Percentiles rank a stretch among this genome's conserved stretches.
phyloP scores from a whole-genome alignment of 2,797 vertebrate genomes.

The Melopsittacus undulatus region DNA sequence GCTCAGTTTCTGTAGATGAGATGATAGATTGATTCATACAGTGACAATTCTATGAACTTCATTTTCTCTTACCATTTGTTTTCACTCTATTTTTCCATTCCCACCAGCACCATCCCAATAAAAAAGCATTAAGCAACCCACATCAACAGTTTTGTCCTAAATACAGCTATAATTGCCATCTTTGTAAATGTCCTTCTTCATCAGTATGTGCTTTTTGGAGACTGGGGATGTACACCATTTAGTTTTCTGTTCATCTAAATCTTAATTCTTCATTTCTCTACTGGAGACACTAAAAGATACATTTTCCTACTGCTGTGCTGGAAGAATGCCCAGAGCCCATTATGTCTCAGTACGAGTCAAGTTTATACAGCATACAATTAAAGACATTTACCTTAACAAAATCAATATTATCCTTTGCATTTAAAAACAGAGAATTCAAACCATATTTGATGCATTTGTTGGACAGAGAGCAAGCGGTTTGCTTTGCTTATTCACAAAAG shows the following conservation, averaged over 20 bases:
- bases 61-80: neutral
- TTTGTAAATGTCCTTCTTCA: neutral
- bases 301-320: conserved; percentile 43
- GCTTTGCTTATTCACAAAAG: conserved; percentile 45
- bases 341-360: neutral
- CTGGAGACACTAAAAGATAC: conserved; percentile 7
- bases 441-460: conserved; percentile 42
- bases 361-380: conserved; percentile 20
- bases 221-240: neutral
- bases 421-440: conserved; percentile 52
- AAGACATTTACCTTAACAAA: conserved; percentile 68
- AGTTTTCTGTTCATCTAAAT: neutral
- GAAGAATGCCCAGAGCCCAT: conserved; percentile 36
- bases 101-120: neutral
- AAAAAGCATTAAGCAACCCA: neutral
- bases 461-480: neutral
- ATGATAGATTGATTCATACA: neutral
- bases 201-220: neutral
- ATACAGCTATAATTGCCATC: neutral
- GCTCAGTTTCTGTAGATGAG: neutral
- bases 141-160: neutral
- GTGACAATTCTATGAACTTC: neutral
- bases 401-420: conserved; percentile 65
- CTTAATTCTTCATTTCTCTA: neutral
- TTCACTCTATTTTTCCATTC: neutral